Conservation (phyloP, 1,140 invertebrate genomes). For the Homalodisca vitripennis region DNA sequence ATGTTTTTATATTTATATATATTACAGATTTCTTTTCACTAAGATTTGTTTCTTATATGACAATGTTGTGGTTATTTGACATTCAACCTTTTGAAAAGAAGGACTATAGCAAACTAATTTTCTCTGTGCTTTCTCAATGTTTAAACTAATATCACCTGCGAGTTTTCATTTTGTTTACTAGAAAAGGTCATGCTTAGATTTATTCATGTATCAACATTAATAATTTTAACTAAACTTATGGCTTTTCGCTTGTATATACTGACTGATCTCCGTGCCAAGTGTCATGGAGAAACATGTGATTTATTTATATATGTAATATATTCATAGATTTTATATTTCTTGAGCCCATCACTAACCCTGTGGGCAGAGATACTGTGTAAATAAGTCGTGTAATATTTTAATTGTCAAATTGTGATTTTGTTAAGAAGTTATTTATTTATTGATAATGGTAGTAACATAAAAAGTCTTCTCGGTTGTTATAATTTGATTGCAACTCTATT, state of each 20-base stretch:
- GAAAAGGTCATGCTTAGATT: neutral
- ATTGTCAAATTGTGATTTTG: constrained; percentile 24
- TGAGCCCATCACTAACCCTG: constrained; percentile 4
- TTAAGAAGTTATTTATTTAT: constrained; percentile 25
- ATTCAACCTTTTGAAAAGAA: neutral
- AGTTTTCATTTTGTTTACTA: neutral
- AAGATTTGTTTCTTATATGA: too few species aligned
- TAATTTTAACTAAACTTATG: neutral
- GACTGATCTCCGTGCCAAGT: constrained; percentile 11
- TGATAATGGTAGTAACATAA: constrained; percentile 1
- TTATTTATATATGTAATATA: constrained; percentile 25
- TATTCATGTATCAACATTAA: neutral
- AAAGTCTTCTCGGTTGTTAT: neutral
- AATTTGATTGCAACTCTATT: neutral
- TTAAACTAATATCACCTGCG: neutral
- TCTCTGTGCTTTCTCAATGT: neutral
- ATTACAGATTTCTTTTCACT: too few species aligned
- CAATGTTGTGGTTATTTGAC: neutral
- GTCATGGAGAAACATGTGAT: constrained; percentile 9
- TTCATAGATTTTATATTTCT: constrained; percentile 18
- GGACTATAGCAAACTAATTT: neutral
- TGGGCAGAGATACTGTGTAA: neutral
- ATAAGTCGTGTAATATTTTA: constrained; percentile 25
- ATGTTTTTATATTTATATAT: too few species aligned
- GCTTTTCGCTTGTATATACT: neutral